Evolutionary conservation across 2,888 invertebrate species (phyloP), one percentile per base, ranked within the genome.

Genomic region (Diadegma fenestrale): DNA sequence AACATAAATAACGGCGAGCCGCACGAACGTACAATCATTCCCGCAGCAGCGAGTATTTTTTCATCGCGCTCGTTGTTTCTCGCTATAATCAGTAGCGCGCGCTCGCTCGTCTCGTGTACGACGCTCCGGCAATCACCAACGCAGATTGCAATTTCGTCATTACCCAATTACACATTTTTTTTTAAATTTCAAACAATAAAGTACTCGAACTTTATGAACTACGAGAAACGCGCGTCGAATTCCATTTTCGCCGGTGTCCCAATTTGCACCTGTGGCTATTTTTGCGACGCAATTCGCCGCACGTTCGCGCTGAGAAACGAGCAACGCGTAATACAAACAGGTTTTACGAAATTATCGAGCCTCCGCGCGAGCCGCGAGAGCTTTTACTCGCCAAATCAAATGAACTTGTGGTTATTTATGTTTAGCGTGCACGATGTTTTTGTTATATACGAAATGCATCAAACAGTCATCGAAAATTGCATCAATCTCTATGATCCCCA

Each of bases 61-160:
- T 51, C 48, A 51, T n/a, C n/a, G 6, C n/a, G n/a, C 17, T 4
- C 17, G 17, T 2, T 17, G n/a, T 6, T 0, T 37, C 10, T 37
- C n/a, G 48, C n/a, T n/a, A 19, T 51, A 51, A n/a, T 51, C 48
- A n/a, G 48, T n/a, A 51, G n/a, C 7, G n/a, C n/a, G n/a, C 6
- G 17, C 19, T 37, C 37, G 37, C 10, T n/a, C 19, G n/a, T 2
- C 48, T n/a, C 48, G 19, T 51, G 6, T 33, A n/a, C 48, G 48
- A 51, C 7, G n/a, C n/a, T n/a, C 48, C n/a, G 48, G 1, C 17
- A 17, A 48, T 48, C n/a, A 48, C 48, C 17, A 3, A 48, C 17
- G 48, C 48, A 17, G 48, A 51, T n/a, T 51, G 48, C 48, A 51
- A 51, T 51, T n/a, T 51, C n/a, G n/a, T 51, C 48, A 51, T 51